Evolutionary conservation across 2,797 vertebrate genomes (phyloP).

Genomic region (Phaenicophaeus curvirostris): DNA sequence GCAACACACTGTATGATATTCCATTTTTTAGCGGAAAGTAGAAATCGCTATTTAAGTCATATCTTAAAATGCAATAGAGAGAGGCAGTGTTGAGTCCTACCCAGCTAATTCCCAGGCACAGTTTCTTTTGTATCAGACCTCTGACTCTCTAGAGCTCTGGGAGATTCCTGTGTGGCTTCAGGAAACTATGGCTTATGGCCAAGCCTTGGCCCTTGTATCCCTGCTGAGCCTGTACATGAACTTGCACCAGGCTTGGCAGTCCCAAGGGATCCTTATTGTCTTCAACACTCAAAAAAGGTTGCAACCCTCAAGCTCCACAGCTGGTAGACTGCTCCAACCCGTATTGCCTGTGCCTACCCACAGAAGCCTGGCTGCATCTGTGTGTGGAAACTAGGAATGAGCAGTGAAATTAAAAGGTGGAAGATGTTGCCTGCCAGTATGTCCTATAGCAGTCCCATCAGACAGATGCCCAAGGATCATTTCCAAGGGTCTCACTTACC

Average conservation of each 20-base stretch:
- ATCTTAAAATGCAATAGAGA: accelerated
- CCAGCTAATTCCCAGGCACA: accelerated
- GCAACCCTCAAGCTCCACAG: background rate
- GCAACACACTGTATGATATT: background rate
- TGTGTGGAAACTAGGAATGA: too few relatives aligned
- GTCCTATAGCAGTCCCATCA: background rate
- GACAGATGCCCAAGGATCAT: background rate
- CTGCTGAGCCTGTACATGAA: background rate
- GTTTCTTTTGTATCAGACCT: background rate
- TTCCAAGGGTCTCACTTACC: background rate
- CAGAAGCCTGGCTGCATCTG: background rate
- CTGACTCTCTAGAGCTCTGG: too few relatives aligned
- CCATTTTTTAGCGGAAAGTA: accelerated
- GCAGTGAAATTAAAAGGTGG: background rate
- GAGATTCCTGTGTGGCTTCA: background rate
- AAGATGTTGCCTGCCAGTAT: background rate
- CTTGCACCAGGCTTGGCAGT: background rate
- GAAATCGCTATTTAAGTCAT: accelerated
- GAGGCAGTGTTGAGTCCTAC: background rate
- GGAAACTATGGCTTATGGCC: background rate
- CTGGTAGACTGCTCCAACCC: background rate
- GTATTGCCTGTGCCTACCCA: background rate
- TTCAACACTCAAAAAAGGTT: background rate
- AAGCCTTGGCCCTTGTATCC: accelerated
- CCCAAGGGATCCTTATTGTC: background rate